Evolutionary conservation across 1,140 invertebrate genomes (phyloP), one percentile per base, ranked within the genome.

Genomic region (Lordiphosa mommai): DNA sequence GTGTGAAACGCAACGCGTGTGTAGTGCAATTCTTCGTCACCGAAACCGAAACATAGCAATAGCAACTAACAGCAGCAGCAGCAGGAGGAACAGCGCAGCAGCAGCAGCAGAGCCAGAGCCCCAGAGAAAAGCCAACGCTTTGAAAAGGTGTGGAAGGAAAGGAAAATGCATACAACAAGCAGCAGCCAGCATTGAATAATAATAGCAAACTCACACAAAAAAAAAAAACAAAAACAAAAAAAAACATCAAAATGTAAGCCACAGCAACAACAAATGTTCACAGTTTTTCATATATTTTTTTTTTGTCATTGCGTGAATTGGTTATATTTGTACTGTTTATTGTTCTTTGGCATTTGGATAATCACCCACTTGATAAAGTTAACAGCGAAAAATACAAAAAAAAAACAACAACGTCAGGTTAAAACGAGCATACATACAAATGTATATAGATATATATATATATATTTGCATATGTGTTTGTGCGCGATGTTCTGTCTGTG

Each of bases 1-100:
- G 52, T 53, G 49, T 59, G 57, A 58, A 79, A 55, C 49, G 52
- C 52, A 72, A 72, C 67, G 72, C 61, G 67, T 67, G 72, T 76
- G 72, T 36, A 61, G 61, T 76, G 67, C 61, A 72, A 53, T 23
- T 23, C 20, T 23, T 23, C 20, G 20, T 6, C 20, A 23, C 3
- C 20, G 20, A 23, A 23, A 23, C 20, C 20, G 20, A 23, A 23
- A 23, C 20, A 23, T 23, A 51, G 44, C 65, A 46, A 64, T 49
- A 60, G 47, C 61, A 66, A 76, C 76, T 51, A 70, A 60, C 49
- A 71, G 40, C 61, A 65, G n/a, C n/a, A n/a, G n/a, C n/a, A n/a
- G n/a, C n/a, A n/a, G n/a, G n/a, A 17, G 34, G 49, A 76, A 65
- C 61, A 40, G 61, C 29, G 37, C 23, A 33, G 38, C 43, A 69